A percentile compares a stretch with the other conserved stretches of the same genome.
These are phyloP conservation scores for Dryococelus australis DNA, from an alignment of 2,888 invertebrate species.

Conservation along the genomic window DNA sequence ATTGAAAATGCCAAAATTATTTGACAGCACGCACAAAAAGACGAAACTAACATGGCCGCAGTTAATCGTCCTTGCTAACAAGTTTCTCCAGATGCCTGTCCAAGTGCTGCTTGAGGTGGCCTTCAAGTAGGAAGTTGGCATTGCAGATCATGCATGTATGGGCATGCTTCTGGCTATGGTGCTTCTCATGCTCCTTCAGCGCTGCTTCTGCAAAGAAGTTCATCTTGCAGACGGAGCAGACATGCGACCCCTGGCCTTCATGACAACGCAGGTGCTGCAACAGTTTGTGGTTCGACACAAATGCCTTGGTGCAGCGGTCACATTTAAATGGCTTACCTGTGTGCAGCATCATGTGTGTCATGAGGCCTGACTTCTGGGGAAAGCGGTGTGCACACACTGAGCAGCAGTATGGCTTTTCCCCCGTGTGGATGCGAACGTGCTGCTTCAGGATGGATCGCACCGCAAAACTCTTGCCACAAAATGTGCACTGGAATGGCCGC, in stretches of 20 bases:
- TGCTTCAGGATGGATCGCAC: slow-evolving; percentile 45
- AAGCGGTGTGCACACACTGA: slow-evolving; percentile 42
- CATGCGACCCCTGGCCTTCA: slow-evolving; percentile 26
- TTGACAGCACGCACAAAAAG: no score
- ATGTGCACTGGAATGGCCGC: slow-evolving; percentile 42
- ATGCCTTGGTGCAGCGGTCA: slow-evolving; percentile 44
- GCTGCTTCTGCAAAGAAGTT: slow-evolving; percentile 42
- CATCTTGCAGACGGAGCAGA: slow-evolving; percentile 35
- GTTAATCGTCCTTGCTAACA: not conserved
- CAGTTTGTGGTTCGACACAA: slow-evolving; percentile 46
- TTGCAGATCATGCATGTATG: slow-evolving; percentile 29
- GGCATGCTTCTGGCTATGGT: slow-evolving; percentile 27
- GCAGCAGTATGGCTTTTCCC: slow-evolving; percentile 44
- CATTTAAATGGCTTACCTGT: slow-evolving; percentile 47
- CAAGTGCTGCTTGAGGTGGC: slow-evolving; percentile 22
- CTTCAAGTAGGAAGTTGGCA: slow-evolving; percentile 1
- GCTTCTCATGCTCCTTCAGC: slow-evolving; percentile 38
- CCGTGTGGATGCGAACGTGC: slow-evolving; percentile 45
- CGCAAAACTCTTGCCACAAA: slow-evolving; percentile 44
- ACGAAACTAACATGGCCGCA: not conserved
- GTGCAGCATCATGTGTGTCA: slow-evolving; percentile 47
- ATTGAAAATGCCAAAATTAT: no score
- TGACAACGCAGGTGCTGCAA: slow-evolving; percentile 42
- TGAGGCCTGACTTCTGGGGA: slow-evolving; percentile 45
- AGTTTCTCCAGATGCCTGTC: slow-evolving; percentile 23